A percentile compares a stretch with the other conserved stretches of the same genome.
phyloP scores from a whole-genome alignment of 2,797 vertebrate genomes.

The Jordanella pulchra region DNA sequence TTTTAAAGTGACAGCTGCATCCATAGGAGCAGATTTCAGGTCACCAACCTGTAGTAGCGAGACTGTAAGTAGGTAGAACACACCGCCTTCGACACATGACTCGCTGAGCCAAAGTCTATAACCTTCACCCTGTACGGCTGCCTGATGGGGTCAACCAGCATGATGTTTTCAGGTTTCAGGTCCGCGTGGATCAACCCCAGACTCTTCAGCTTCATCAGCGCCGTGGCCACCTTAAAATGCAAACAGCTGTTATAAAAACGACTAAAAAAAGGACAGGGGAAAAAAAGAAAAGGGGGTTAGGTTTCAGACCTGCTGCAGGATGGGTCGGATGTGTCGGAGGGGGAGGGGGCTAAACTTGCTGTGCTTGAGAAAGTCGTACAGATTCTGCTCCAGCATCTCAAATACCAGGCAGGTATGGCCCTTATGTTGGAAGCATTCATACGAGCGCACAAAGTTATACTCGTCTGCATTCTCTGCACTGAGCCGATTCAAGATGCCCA shows the following conservation, averaged over 20 bases:
- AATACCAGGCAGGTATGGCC: conserved; percentile 98
- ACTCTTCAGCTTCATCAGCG: conserved; percentile 98
- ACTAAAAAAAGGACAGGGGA: neutral
- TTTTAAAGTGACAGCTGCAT: neutral
- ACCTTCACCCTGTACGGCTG: conserved; percentile 98
- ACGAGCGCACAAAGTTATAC: conserved; percentile 97
- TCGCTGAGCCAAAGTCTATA: conserved; percentile 98
- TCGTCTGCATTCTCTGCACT: conserved; percentile 97
- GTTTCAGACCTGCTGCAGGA: conserved; percentile 78
- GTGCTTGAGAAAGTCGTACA: conserved; percentile 98
- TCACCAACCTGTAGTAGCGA: conserved; percentile 92
- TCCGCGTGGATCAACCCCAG: conserved; percentile 97
- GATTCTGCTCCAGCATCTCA: conserved; percentile 99
- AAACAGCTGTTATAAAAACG: neutral
- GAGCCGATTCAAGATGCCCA: conserved; percentile 94
- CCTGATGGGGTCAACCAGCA: conserved; percentile 95
- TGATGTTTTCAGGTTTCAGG: conserved; percentile 98
- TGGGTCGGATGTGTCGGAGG: conserved; percentile 83
- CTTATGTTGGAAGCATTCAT: conserved; percentile 99
- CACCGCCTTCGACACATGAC: conserved; percentile 97
- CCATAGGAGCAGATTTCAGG: neutral
- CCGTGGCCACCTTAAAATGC: conserved; percentile 87
- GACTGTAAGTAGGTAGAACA: conserved; percentile 99
- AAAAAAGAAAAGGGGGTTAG: neutral
- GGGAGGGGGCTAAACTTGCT: conserved; percentile 99